Base-by-base conservation (phyloP, 2,888 invertebrate genomes). In the Agonopterix subpropinquella region DNA sequence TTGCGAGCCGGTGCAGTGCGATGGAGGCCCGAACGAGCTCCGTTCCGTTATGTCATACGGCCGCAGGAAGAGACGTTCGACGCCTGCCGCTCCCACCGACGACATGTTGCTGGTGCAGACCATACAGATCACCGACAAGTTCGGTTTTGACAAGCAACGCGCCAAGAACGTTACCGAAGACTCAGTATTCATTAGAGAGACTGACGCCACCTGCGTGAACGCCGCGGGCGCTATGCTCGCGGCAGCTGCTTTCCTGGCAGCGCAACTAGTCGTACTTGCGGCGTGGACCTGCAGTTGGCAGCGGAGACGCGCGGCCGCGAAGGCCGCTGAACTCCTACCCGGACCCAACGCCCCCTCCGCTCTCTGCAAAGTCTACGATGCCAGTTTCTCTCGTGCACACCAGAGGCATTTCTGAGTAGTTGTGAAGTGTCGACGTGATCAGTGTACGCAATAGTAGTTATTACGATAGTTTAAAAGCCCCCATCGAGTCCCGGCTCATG, bases 101-200 rank as follows among this genome's bases (percentile, higher is more conserved):
- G 95, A 96, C 74, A 91, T 97, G 83, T 91, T 97, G 13, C 90
- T 97, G 53, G 96, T 96, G 36, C 96, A 96, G 77, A 94, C 96
- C 51, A 96, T 97, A 70, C 96, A 96, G 81, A 97, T 97, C 73
- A 96, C 95, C 37, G 97, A 97, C 86, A 96, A 96, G 78, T 97
- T 96, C 78, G 95, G 95, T 41, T 96, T 95, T 80, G 94, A 95
- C 66, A 92, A 91, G 68, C 91, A 90, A 64, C 91, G 91, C 54
- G 90, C 92, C 48, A 90, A 89, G 73, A 91, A 90, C 65, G 83
- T 90, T 52, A 91, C 91, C 59, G 92, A 92, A 67, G 94, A 95
- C 77, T 92, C 93, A 44, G 90, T 94, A 47, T 95, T 91, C 85
- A 89, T 94, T 58, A 90, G 92, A 57, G 92, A 90, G 74, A 90